Base-by-base conservation (phyloP, 2,113 vertebrate species). In the Leptocoma aspasia region DNA sequence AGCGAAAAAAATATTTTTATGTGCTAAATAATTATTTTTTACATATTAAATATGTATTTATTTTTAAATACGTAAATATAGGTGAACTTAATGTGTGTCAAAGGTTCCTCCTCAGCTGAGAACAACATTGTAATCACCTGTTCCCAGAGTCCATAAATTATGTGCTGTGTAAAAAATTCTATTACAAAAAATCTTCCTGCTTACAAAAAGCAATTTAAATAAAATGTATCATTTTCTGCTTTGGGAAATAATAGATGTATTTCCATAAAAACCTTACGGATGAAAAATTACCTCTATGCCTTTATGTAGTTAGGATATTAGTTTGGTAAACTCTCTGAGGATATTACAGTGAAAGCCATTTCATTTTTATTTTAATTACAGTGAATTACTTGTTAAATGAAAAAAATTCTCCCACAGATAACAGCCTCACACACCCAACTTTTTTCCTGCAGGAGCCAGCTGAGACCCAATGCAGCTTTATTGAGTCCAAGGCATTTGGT, bases 341-440 rank as follows among this genome's bases (percentile, higher is more conserved):
- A 95, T 66, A 72, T 63, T 66, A 73, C 82, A 89, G 52, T 63
- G 63, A 97, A 97, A 98, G 85, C n/a, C 81, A 94, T 96, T 97
- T 97, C 57, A 93, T 97, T 98, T 97, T 94, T 80, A 96, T 92
- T 97, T 97, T 97, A 97, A 97, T 97, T 97, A 96, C 86, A 97
- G 89, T 94, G 84, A 97, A 97, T 95, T 95, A 92, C 66, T 94
- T 68, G 77, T 87, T 97, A 97, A 96, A 96, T 79, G 71, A 80
- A 89, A 89, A 90, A 90, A 93, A 92, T 37, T 78, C 52, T 95
- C 37, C 22, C 61, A 52, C 45, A 95, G 72, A 85, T 82, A 94
- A 70, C 14, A 86, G 45, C 66, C 83, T 92, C 80, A 64, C 56
- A 87, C 37, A 76, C 70, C 80, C 81, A 93, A 80, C 63, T 33